Conservation (phyloP, 2,797 vertebrate species). For the Anolis apletophallus region DNA sequence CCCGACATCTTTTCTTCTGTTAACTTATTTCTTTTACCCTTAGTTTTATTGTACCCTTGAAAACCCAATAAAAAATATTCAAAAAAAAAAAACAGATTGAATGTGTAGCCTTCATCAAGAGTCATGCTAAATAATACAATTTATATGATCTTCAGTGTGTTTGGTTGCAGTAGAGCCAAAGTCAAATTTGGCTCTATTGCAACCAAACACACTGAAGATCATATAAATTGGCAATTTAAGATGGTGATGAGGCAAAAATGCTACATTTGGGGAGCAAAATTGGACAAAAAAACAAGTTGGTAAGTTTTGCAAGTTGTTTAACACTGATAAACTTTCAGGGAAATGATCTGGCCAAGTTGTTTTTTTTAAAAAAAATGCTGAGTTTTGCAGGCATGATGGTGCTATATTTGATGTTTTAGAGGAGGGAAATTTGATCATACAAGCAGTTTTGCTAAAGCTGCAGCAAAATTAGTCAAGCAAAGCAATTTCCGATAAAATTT, state of each 20-base stretch:
- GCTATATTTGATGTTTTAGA: background rate
- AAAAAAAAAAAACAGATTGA: too few species aligned
- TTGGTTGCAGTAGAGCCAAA: too few species aligned
- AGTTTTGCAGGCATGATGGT: background rate
- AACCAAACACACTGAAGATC: too few species aligned
- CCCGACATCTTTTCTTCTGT: too few species aligned
- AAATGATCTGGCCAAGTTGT: background rate
- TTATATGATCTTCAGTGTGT: too few species aligned
- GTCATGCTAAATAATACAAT: too few species aligned
- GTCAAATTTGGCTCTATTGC: too few species aligned
- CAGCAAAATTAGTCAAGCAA: conserved; percentile 20
- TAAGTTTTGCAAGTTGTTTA: background rate
- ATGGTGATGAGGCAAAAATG: conserved; percentile 1
- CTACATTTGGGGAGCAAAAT: background rate
- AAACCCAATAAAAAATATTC: too few species aligned
- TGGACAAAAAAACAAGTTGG: background rate
- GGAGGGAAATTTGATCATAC: background rate
- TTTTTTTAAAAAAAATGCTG: background rate
- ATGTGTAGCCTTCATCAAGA: too few species aligned
- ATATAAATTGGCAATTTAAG: background rate
- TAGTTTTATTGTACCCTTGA: too few species aligned
- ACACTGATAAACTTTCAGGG: background rate
- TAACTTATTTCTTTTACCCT: too few species aligned
- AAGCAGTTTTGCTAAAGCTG: background rate
- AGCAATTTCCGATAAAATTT: background rate